A percentile compares a stretch with the other conserved stretches of the same genome.
These are phyloP conservation scores for Pentamera pediparva DNA, from an alignment of 53 echinoderm and acorn worm genomes.

Conservation along the genomic window DNA sequence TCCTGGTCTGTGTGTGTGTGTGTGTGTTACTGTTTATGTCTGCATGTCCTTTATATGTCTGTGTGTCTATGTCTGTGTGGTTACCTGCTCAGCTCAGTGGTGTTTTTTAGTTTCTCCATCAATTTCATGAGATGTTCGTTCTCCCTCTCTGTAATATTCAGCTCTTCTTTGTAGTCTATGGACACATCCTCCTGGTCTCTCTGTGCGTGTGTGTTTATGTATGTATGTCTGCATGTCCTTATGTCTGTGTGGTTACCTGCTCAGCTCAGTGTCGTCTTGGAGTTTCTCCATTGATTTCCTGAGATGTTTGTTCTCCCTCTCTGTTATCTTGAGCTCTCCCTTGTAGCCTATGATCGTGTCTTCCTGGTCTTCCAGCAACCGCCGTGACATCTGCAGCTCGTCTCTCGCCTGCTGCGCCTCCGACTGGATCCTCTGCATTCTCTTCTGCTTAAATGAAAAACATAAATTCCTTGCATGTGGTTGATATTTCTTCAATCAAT, in stretches of 20 bases:
- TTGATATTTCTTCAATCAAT: no score
- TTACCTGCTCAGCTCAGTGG: slow-evolving; percentile 66
- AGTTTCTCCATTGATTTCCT: slow-evolving; percentile 74
- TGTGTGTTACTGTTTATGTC: no score
- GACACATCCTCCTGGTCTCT: slow-evolving; percentile 76
- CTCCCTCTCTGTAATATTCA: slow-evolving; percentile 69
- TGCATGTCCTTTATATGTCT: no score
- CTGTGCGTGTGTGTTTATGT: neutral
- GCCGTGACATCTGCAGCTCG: slow-evolving; percentile 66
- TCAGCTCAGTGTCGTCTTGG: slow-evolving; percentile 62
- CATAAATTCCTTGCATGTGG: neutral
- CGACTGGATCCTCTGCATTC: slow-evolving; percentile 58
- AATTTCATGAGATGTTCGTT: slow-evolving; percentile 68
- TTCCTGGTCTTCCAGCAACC: slow-evolving; percentile 83
- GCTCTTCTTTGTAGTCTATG: slow-evolving; percentile 63
- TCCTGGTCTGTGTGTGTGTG: no score
- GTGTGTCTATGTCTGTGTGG: no score
- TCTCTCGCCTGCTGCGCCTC: slow-evolving; percentile 72
- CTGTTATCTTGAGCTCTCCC: slow-evolving; percentile 74
- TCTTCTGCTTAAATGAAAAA: slow-evolving; percentile 41
- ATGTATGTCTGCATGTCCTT: no score
- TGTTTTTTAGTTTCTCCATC: slow-evolving; percentile 69
- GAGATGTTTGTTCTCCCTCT: slow-evolving; percentile 71
- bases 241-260: slow-evolving; percentile 50
- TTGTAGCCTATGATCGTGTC: slow-evolving; percentile 71